These are phyloP conservation scores for Psittacula echo DNA, from an alignment of 2,797 vertebrate genomes.

Conservation along the genomic window DNA sequence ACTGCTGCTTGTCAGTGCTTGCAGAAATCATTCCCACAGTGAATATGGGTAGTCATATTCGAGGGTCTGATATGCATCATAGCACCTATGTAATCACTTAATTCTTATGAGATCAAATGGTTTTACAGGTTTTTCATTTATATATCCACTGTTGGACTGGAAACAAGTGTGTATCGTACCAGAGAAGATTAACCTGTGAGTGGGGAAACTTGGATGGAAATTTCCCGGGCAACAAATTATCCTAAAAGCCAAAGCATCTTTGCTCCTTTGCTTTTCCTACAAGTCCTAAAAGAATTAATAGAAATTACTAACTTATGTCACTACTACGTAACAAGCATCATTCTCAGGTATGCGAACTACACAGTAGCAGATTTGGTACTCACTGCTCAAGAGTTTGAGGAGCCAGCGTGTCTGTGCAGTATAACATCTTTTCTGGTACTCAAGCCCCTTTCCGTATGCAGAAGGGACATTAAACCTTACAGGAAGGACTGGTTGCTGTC, in stretches of 20 bases:
- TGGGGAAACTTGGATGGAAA: not conserved
- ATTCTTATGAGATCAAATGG: not conserved
- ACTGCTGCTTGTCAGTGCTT: not conserved
- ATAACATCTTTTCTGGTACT: not conserved
- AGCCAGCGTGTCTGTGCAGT: not conserved
- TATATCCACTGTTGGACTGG: not conserved
- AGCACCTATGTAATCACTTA: not conserved
- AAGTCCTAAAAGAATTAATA: not conserved
- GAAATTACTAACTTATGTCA: not conserved
- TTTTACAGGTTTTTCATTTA: not conserved
- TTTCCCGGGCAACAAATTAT: not conserved
- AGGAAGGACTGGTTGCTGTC: not conserved
- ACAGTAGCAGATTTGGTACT: not conserved
- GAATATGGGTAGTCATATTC: not conserved
- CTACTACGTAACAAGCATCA: not conserved
- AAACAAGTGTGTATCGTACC: not conserved
- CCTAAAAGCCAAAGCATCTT: not conserved
- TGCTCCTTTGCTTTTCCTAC: not conserved
- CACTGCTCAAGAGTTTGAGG: not conserved
- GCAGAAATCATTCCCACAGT: not conserved
- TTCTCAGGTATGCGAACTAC: not conserved
- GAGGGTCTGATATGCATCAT: not conserved
- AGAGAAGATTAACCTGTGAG: not conserved
- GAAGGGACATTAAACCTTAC: not conserved
- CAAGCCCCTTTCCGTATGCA: fast-evolving